phyloP scores from a whole-genome alignment of 1,140 invertebrate species.

The Papilio polyxenes region DNA sequence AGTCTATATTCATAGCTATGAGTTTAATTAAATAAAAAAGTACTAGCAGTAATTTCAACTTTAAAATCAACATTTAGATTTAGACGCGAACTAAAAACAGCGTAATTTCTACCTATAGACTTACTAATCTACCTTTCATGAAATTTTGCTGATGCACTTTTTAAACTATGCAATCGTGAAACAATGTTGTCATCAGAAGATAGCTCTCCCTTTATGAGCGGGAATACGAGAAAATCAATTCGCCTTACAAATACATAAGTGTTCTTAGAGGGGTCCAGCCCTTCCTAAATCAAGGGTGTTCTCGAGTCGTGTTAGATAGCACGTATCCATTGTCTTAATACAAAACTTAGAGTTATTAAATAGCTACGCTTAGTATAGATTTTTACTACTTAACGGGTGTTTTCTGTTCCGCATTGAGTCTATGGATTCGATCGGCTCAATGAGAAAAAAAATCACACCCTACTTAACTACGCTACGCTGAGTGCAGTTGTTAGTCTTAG shows the following conservation, averaged over 20 bases:
- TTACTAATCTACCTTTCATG: too few relatives aligned
- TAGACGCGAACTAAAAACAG: too few relatives aligned
- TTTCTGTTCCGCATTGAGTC: too few relatives aligned
- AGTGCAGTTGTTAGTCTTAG: too few relatives aligned
- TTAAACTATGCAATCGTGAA: conserved; percentile 23
- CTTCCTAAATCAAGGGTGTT: conserved; percentile 10
- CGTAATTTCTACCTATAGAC: background rate
- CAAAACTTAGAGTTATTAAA: background rate
- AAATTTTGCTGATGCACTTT: background rate
- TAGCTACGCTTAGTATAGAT: too few relatives aligned
- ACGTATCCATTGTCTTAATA: background rate
- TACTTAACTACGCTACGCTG: too few relatives aligned
- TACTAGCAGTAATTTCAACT: background rate
- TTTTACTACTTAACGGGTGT: too few relatives aligned
- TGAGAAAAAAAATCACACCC: too few relatives aligned
- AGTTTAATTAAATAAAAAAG: background rate
- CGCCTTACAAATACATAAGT: conserved; percentile 28
- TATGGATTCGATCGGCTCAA: too few relatives aligned
- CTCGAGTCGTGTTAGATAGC: background rate
- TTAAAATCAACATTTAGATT: background rate
- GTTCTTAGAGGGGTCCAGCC: conserved; percentile 19
- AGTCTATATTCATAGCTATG: too few relatives aligned
- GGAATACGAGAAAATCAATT: conserved; percentile 34
- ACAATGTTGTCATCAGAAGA: conserved; percentile 5
- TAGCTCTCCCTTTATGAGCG: background rate